Conservation (phyloP, 2,888 invertebrate species). For the Salticus scenicus region DNA sequence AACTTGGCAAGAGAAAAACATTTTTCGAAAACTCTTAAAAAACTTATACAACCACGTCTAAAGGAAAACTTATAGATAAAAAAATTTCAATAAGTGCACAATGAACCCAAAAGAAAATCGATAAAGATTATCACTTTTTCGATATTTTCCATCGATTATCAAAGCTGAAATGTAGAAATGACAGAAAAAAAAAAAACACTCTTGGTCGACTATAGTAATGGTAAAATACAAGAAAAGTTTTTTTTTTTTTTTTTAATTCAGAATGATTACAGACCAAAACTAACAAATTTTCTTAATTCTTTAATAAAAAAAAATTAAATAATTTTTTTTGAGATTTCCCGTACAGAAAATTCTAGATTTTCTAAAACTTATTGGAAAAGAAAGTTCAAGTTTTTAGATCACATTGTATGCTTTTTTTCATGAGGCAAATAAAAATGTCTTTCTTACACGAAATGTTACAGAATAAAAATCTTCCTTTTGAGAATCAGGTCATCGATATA, state of each 20-base stretch:
- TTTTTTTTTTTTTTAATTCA: background rate
- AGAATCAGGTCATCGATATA: too few species aligned
- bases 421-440: too few species aligned
- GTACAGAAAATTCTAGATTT: too few species aligned
- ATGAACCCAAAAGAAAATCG: background rate
- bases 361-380: too few species aligned
- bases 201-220: background rate
- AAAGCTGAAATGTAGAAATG: background rate
- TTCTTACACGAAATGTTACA: too few species aligned
- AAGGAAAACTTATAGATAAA: background rate
- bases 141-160: conserved; percentile 4
- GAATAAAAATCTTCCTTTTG: too few species aligned
- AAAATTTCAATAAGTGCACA: background rate
- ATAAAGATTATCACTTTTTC: conserved; percentile 1
- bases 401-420: too few species aligned
- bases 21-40: background rate
- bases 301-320: too few species aligned
- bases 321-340: too few species aligned
- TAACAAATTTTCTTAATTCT: too few species aligned
- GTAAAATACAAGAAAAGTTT: background rate
- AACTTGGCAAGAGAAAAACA: background rate
- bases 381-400: too few species aligned
- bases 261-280: too few species aligned
- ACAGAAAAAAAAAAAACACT: background rate
- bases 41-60: background rate